Evolutionary conservation across 2,888 invertebrate genomes (phyloP), one percentile per base, ranked within the genome.

Genomic region (Ganaspis brasiliensis): DNA sequence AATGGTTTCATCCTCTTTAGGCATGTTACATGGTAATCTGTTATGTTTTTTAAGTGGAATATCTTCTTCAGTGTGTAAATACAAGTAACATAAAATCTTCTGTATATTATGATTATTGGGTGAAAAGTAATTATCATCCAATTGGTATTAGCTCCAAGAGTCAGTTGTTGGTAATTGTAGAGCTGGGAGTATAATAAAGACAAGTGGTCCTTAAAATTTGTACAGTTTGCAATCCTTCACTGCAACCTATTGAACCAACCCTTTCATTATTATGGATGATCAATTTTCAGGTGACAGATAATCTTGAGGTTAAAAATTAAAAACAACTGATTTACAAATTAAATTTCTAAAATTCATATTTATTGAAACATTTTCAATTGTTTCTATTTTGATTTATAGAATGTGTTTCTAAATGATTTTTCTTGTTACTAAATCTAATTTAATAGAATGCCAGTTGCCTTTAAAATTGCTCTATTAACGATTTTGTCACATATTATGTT

Each of bases 141-240:
- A 61, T 61, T 61, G 61, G 35, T 61, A 6, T 61, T 61, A 37
- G 37, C 19, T 61, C 10, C 61, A 61, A 19, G 35, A 61, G 19
- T 61, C 61, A 61, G 35, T 61, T 37, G 61, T 37, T 37, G 35
- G 35, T 8, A 61, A 61, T 37, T 61, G 35, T 19, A 61, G 61
- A 37, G 61, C 37, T 61, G 61, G 19, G 37, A 16, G 26, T 16
- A 12, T 61, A 37, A 19, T 61, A 37, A 61, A 61, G 37, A 40
- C 21, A 63, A 63, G 37, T 40, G 37, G 63, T 14, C 63, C 40
- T 21, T 63, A 40, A 63, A 63, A 52, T 52, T 52, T 52, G 37
- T 63, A 14, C 37, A 9, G 2, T 40, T 21, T 21, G 40, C 19
- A 63, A 16, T 63, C 40, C 8, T 63, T 40, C 37, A 37, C 37